Evolutionary conservation across 1,140 invertebrate genomes (phyloP).

Genomic region (Micrasema longulum): DNA sequence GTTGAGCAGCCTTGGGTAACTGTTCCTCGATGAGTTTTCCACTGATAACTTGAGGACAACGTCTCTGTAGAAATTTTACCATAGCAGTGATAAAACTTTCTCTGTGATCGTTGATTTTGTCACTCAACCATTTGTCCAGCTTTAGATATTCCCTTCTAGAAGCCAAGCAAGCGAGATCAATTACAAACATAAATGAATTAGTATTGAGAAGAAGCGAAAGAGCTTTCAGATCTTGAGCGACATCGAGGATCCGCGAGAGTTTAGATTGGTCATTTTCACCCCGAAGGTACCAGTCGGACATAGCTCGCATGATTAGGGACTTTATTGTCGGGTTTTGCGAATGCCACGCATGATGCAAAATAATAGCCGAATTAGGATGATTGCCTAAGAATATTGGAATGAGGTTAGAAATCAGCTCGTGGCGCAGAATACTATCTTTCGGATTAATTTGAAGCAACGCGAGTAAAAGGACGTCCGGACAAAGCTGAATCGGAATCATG

Average conservation of each 20-base stretch:
- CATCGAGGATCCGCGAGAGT: constrained; percentile 93
- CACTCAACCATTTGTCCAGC: constrained; percentile 97
- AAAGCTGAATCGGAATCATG: constrained; percentile 91
- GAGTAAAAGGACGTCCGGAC: constrained; percentile 92
- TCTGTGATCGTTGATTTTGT: constrained; percentile 96
- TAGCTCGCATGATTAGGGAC: constrained; percentile 92
- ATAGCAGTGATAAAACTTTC: constrained; percentile 87
- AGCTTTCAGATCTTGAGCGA: constrained; percentile 97
- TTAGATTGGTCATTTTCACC: constrained; percentile 93
- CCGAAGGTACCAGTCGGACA: constrained; percentile 96
- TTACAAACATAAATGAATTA: constrained; percentile 94
- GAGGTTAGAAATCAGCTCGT: constrained; percentile 86
- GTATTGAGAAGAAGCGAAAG: constrained; percentile 93
- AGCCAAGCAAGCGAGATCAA: constrained; percentile 96
- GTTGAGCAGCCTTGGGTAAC: constrained; percentile 82
- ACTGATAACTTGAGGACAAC: constrained; percentile 88
- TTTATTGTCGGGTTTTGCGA: constrained; percentile 79
- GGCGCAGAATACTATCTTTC: constrained; percentile 79
- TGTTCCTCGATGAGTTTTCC: constrained; percentile 82
- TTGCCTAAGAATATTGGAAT: constrained; percentile 94
- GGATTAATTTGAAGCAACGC: constrained; percentile 87
- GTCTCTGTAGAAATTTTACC: constrained; percentile 86
- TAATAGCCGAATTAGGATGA: constrained; percentile 93
- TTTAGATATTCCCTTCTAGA: constrained; percentile 97
- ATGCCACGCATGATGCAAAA: constrained; percentile 96